Evolutionary conservation across 2,797 vertebrate genomes (phyloP).

Genomic region (Hippopotamyrus pictus): DNA sequence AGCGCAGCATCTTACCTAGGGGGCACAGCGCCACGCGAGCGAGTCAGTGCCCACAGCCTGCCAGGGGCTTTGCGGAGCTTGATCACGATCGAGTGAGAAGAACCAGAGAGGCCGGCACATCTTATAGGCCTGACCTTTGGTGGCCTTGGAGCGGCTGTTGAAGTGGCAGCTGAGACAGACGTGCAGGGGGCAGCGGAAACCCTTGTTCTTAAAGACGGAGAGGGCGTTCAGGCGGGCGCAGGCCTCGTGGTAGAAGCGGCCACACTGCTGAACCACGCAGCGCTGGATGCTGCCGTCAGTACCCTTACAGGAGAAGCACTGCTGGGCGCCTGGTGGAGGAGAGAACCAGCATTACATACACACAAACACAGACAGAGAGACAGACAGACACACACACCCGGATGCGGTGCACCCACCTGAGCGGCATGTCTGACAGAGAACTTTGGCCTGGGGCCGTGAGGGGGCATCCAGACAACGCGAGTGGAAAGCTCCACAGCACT

Average conservation of each 20-base stretch:
- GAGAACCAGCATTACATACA: neutral
- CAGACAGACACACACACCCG: no score
- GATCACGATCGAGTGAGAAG: neutral
- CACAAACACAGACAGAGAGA: no score
- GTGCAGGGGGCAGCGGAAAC: constrained; percentile 92
- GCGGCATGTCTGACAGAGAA: constrained; percentile 78
- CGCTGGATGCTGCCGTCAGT: constrained; percentile 74
- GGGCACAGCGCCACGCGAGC: neutral
- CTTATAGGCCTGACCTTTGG: constrained; percentile 68
- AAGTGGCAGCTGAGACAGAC: constrained; percentile 88
- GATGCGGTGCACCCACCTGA: constrained; percentile 67
- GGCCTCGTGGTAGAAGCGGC: constrained; percentile 90
- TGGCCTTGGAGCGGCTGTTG: constrained; percentile 69
- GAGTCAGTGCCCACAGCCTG: neutral
- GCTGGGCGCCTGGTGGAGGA: constrained; percentile 67
- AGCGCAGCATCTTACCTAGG: constrained; percentile 85
- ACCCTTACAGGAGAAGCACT: constrained; percentile 88
- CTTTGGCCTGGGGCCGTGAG: constrained; percentile 68
- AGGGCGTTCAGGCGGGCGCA: constrained; percentile 78
- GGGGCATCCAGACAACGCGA: constrained; percentile 72
- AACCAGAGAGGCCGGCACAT: neutral
- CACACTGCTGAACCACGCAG: constrained; percentile 83
- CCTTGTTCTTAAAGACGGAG: constrained; percentile 83
- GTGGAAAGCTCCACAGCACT: constrained; percentile 87
- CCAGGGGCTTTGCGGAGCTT: neutral